Percentiles rank a stretch among this genome's conserved stretches.
These are phyloP conservation scores for Protobothrops flavoviridis DNA, from an alignment of 2,113 vertebrate genomes.

Conservation along the genomic window DNA sequence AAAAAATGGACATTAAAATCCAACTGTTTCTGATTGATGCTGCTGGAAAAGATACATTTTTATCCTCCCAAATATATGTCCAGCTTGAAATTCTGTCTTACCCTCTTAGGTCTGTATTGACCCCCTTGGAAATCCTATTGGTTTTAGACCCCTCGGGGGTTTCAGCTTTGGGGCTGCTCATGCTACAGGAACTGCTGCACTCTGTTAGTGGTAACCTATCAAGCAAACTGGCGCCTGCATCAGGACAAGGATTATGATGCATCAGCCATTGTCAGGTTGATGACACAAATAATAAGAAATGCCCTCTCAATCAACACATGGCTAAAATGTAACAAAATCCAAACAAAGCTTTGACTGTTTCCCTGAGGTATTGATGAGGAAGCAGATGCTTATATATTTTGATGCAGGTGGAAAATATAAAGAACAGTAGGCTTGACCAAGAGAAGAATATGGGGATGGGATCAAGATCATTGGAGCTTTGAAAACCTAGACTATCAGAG, in stretches of 20 bases:
- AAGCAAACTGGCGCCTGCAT: not conserved
- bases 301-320: not conserved
- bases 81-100: conserved; percentile 36
- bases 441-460: not conserved
- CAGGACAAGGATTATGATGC: not conserved
- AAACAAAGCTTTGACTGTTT: not conserved
- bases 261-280: not conserved
- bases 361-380: not conserved
- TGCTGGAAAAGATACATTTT: not conserved
- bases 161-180: not conserved
- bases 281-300: not conserved
- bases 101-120: conserved; percentile 13
- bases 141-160: not conserved
- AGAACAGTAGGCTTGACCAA: not conserved
- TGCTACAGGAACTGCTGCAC: not conserved
- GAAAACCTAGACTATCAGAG: not conserved
- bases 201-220: not conserved
- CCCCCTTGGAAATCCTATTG: conserved; percentile 24
- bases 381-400: not conserved
- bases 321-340: not conserved
- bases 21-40: not conserved
- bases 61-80: not conserved
- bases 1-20: not conserved
- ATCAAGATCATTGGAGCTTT: not conserved
- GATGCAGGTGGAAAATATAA: not conserved